Base-by-base conservation (phyloP, 1,140 invertebrate species). In the Neodiprion pinetum region DNA sequence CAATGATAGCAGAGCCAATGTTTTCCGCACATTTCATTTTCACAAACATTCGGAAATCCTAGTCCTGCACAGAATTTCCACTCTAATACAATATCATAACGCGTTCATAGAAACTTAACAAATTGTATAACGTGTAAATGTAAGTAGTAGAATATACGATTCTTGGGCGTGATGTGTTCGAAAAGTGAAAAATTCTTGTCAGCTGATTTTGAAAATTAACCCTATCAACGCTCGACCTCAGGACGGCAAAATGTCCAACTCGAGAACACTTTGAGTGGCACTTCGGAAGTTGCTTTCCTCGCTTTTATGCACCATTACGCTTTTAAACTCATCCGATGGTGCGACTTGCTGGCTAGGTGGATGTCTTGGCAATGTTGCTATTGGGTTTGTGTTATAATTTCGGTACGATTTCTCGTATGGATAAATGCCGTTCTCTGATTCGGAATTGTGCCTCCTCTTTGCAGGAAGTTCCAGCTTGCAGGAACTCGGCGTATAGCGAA, bases 171-270 rank as follows among this genome's bases (percentile, higher is more conserved):
- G 28, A 4, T 5, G 28, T 40, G 28, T 2, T 40, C 28, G 28
- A 61, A 61, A 17, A 61, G 53, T 61, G 53, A 61, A 5, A 40
- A 61, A 61, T 61, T 61, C 53, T 61, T 12, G 53, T 61, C 53
- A 61, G 53, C 53, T 61, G 53, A 61, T 61, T 61, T 61, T 61
- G 53, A 61, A 61, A 61, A 61, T 61, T 17, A 61, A 17, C n/a
- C 70, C 48, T 23, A 71, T 49, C 70, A 17, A 40, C 70, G 7
- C 48, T 14, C n/a, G 48, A 75, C 81, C 80, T 86, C 86, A 89
- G 80, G 86, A 88, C 12, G 88, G 88, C 71, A 89, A 48, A 7
- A 86, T 84, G 48, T 89, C 85, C 21, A 88, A 78, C 49, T 88
- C 87, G 10, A 88, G 77, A 9, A 86, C 85, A 49, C 85, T 87